Base-by-base conservation (phyloP, 2,888 invertebrate species). In the Eucera pruinosa region DNA sequence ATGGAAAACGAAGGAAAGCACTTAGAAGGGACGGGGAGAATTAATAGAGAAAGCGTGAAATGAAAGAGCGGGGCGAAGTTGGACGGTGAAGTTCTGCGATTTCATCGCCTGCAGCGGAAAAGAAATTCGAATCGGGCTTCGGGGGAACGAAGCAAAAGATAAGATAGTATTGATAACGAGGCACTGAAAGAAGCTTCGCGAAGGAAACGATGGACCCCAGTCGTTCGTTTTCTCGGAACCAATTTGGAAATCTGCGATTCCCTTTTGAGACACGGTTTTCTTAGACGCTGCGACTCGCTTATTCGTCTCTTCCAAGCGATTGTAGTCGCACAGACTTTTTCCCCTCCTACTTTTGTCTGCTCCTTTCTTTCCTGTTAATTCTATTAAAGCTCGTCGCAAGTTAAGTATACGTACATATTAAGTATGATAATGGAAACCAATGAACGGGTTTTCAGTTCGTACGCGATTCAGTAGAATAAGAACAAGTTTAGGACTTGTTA, bases 1-100 rank as follows among this genome's bases (percentile, higher is more conserved):
- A 47, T 13, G 20, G 25, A 15, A 55, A 55, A 57, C 43, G 25
- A 57, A 55, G 61, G 41, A 62, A 61, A 62, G 61, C 71, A 62
- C 55, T 73, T 69, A 58, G 52, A 30, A 30, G 36, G 52, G 52
- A 66, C 66, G 66, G 27, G 25, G 45, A 23, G 68, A 71, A 71
- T 71, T 73, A 73, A 73, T 62, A 61, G 60, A 68, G 54, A 54
- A 54, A 69, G 57, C 57, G 66, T 41, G 55, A 70, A 70, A 65
- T 36, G 70, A 65, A 70, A 65, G 54, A 55, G 45, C 18, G 27
- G 60, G n/a, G n/a, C 33, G 11, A 39, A 55, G 36, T 55, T 15
- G 39, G 23, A 25, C 33, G 30, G 15, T n/a, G 55, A 33, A 70
- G 47, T 65, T 55, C 13, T 20, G 47, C 55, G 70, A 70, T 65